Base-by-base conservation (phyloP, 2,888 invertebrate genomes). In the Lagria hirta region DNA sequence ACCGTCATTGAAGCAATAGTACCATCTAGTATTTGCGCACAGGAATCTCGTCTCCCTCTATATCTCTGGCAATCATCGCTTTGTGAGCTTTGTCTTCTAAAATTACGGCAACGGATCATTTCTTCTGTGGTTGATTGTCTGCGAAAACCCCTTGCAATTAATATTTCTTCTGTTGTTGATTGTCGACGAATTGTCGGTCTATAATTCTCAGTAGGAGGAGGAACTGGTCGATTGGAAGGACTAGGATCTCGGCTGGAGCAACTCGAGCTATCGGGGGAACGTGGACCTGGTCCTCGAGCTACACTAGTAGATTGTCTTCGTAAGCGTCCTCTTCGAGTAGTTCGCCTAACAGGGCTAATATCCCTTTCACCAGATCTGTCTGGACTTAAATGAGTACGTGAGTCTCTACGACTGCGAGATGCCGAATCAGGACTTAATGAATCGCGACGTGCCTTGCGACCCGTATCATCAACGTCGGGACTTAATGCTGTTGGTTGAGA, bases 1-100 rank as follows among this genome's bases (percentile, higher is more conserved):
- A 92, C 90, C 0, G 91, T 91, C 93, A 93, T 93, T 20, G 91
- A 88, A 16, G 88, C 90, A 53, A 92, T 84, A 14, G 92, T 93
- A 8, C 93, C 93, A 64, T 93, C 92, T 37, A 88, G 83, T 62
- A 93, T 93, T 73, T 93, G 93, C 0, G 91, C 90, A 26, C 87
- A 84, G 1, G 92, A 92, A 67, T 93, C 92, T 6, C 88, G 75
- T 1, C 88, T 76, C 1, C 88, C 88, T 10, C 86, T 76, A 49
- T 76, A 82, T 57, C 64, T 51, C 41, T 64, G 64, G 27, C 59
- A 62, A 42, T 62, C 62, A 61, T 92, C 92, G 61, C 90, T 90
- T 69, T 92, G 92, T 1, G 90, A 91, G 13, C 62, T 62, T 30
- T 64, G 64, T 10, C 92, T 79, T n/a, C 92, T 79, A 66, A 92